These are phyloP conservation scores for Eurystomus glaucurus DNA, from an alignment of 2,797 vertebrate genomes.

Conservation along the genomic window DNA sequence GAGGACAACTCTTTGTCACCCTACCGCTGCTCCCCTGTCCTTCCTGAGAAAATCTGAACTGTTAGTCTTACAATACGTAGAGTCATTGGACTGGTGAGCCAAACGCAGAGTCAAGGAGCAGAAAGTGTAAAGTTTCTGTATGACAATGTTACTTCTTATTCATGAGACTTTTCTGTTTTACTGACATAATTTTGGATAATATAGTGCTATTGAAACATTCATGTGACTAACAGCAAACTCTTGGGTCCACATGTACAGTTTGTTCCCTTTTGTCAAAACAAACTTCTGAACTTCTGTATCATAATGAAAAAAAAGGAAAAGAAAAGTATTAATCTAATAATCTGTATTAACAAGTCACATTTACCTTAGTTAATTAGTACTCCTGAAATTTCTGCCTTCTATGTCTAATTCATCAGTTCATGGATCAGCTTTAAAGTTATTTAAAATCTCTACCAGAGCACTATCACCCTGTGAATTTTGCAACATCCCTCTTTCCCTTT, in stretches of 20 bases:
- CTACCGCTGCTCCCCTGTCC: background rate
- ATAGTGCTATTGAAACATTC: background rate
- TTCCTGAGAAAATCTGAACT: background rate
- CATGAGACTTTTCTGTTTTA: background rate
- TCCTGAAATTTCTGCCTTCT: background rate
- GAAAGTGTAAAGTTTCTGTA: background rate
- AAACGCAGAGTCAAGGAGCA: background rate
- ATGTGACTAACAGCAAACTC: background rate
- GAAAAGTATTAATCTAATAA: background rate
- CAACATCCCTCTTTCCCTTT: background rate
- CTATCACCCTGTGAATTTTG: fast-evolving
- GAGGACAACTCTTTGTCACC: background rate
- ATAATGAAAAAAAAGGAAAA: background rate
- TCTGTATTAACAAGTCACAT: background rate
- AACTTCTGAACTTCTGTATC: background rate
- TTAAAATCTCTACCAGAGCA: background rate
- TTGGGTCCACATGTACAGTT: background rate
- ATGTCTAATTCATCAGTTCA: background rate
- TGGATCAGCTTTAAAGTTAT: background rate
- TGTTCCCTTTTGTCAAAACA: background rate
- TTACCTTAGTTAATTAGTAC: background rate
- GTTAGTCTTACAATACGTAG: background rate
- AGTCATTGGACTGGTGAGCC: background rate
- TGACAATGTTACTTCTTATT: background rate
- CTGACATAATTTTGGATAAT: background rate